phyloP scores from a whole-genome alignment of 2,797 vertebrate genomes.

The Sciurus vulgaris region DNA sequence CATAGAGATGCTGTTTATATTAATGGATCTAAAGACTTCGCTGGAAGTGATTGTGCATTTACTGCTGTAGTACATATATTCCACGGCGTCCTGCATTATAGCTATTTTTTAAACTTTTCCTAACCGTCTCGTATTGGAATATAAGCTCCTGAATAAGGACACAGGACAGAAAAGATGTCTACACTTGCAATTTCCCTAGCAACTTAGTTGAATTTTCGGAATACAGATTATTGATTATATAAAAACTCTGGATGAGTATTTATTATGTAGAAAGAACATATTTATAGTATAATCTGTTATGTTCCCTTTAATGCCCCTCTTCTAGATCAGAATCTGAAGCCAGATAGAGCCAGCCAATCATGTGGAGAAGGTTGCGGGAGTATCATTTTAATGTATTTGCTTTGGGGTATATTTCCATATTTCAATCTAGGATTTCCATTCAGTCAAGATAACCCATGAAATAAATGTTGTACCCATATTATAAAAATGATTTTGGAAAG shows the following conservation, averaged over 20 bases:
- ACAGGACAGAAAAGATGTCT: not conserved
- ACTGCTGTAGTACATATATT: not conserved
- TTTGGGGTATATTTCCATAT: conserved; percentile 23
- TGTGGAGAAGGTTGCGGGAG: not conserved
- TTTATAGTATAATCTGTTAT: not conserved
- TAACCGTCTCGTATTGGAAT: not conserved
- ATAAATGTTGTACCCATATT: not conserved
- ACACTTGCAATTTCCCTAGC: not conserved
- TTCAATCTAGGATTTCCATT: conserved; percentile 53
- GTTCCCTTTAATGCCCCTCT: conserved; percentile 20
- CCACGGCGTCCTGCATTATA: not conserved
- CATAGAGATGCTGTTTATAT: not conserved
- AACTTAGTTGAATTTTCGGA: conserved; percentile 18
- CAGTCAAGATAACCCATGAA: not conserved
- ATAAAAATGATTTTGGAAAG: conserved; percentile 51
- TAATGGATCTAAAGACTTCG: not conserved
- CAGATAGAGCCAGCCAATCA: conserved; percentile 36
- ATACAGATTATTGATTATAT: not conserved
- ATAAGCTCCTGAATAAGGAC: not conserved
- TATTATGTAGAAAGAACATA: not conserved
- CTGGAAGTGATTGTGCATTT: not conserved
- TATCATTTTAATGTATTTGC: not conserved
- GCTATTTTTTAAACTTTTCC: not conserved
- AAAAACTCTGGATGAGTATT: not conserved
- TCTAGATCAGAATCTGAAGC: conserved; percentile 53